Base-by-base conservation (phyloP, 1,140 invertebrate species). In the Meloidogyne floridensis region DNA sequence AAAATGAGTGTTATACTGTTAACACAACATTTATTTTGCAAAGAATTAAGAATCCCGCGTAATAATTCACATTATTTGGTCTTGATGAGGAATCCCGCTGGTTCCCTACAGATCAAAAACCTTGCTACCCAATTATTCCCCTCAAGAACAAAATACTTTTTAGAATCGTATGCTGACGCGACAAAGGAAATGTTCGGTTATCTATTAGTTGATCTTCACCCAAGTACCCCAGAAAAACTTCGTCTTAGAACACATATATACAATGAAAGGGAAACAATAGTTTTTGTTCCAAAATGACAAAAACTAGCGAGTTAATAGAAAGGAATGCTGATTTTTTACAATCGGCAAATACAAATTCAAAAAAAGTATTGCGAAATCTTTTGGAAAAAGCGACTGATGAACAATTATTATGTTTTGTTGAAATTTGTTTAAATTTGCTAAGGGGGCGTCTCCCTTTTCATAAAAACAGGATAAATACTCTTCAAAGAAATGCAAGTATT, bases 371-470 rank as follows among this genome's bases (percentile, higher is more conserved):
- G 5, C 13, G 11, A 6, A 9, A 54, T 20, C 11, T 47, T 7
- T 8, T 80, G 0, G 3, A 80, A 3, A 32, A 51, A 10, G 79
- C 79, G 15, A 81, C 32, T 9, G 81, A 69, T 69, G 80, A 54
- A 53, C 56, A 83, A 72, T 47, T 83, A 32, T 56, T 83, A 9
- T 72, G 71, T 75, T 32, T 32, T 32, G 32, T 32, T 32, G 32
- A 32, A 32, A 32, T 32, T 32, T 32, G 32, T 32, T 32, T 85
- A 13, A 83, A 83, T 56, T 65, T 83, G 13, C 59, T 83, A 15
- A 75, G 20, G 5, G 82, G 82, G 32, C 70, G 84, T 10, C 1
- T 83, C 3, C 80, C 80, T 7, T 53, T 81, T 43, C 13, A 43
- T n/a, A 43, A 79, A 80, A 13, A 42, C 0, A 53, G 70, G 10